Percentiles rank a stretch among this genome's conserved stretches.
These are phyloP conservation scores for Dastarcus helophoroides DNA, from an alignment of 2,888 invertebrate species.

Conservation along the genomic window DNA sequence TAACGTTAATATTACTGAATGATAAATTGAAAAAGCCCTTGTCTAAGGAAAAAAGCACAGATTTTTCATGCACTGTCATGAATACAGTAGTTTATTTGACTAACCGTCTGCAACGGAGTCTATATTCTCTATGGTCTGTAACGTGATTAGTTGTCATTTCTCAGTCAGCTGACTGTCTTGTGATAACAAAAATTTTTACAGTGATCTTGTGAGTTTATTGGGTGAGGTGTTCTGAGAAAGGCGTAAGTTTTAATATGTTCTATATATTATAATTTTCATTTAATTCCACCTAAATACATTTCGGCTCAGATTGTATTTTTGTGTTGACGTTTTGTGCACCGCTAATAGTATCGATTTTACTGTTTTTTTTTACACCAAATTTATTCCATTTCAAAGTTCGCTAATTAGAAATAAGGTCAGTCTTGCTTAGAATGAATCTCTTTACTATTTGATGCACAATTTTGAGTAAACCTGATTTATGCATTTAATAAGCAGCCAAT, in stretches of 20 bases:
- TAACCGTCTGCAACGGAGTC: no score
- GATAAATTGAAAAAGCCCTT: no score
- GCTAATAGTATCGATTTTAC: no score
- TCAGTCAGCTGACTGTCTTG: slow-evolving; percentile 35
- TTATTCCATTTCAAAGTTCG: not conserved
- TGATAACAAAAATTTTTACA: slow-evolving; percentile 23
- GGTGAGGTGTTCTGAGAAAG: slow-evolving; percentile 25
- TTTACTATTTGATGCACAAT: not conserved
- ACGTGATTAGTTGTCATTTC: not conserved
- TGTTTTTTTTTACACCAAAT: slow-evolving; percentile 4
- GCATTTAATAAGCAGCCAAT: not conserved
- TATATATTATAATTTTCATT: slow-evolving; percentile 3
- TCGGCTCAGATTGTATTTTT: no score
- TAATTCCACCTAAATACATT: no score
- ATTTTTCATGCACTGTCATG: no score
- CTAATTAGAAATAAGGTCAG: not conserved
- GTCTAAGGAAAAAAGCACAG: no score
- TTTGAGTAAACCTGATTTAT: not conserved
- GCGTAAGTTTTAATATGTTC: slow-evolving; percentile 20
- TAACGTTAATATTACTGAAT: no score
- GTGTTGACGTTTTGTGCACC: no score
- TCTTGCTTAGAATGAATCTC: not conserved
- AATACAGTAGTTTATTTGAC: no score
- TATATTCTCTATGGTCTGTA: no score
- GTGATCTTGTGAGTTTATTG: slow-evolving; percentile 24